Evolutionary conservation across 2,888 invertebrate genomes (phyloP).

Genomic region (Hirtodrosophila trivittata): DNA sequence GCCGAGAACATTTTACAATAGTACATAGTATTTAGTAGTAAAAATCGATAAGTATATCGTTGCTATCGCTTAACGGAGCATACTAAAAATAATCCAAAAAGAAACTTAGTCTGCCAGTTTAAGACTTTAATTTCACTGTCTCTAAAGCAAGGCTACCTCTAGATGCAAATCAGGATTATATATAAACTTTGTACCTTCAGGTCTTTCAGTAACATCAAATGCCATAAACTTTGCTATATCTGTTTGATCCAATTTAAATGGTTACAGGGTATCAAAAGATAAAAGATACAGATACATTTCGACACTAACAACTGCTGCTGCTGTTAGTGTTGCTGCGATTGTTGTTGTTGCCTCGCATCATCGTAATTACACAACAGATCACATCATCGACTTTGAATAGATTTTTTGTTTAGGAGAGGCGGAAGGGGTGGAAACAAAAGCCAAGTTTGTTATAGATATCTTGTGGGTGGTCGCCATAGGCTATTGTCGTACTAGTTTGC

Average conservation of each 20-base stretch:
- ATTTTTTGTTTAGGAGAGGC: background rate
- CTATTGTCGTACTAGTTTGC: conserved; percentile 56
- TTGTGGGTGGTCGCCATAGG: conserved; percentile 56
- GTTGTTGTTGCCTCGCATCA: conserved; percentile 22
- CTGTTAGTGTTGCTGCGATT: conserved; percentile 24
- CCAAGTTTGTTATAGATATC: conserved; percentile 18
- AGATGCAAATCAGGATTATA: too few species aligned
- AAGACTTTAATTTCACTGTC: too few species aligned
- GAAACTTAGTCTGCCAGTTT: too few species aligned
- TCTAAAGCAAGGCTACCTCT: too few species aligned
- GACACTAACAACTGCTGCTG: conserved; percentile 19
- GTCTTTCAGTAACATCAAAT: too few species aligned
- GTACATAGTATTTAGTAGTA: too few species aligned
- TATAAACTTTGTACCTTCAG: too few species aligned
- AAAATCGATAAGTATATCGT: too few species aligned
- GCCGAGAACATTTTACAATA: too few species aligned
- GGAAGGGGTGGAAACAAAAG: conserved; percentile 15
- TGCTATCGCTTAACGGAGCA: too few species aligned
- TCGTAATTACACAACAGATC: conserved; percentile 25
- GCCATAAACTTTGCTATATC: background rate
- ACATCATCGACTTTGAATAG: conserved; percentile 43
- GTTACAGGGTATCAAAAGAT: conserved; percentile 11
- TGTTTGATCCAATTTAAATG: background rate
- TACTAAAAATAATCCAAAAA: too few species aligned
- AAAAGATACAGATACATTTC: conserved; percentile 24